Evolutionary conservation across 1,140 invertebrate genomes (phyloP).

Genomic region (Drosophila tropicalis): DNA sequence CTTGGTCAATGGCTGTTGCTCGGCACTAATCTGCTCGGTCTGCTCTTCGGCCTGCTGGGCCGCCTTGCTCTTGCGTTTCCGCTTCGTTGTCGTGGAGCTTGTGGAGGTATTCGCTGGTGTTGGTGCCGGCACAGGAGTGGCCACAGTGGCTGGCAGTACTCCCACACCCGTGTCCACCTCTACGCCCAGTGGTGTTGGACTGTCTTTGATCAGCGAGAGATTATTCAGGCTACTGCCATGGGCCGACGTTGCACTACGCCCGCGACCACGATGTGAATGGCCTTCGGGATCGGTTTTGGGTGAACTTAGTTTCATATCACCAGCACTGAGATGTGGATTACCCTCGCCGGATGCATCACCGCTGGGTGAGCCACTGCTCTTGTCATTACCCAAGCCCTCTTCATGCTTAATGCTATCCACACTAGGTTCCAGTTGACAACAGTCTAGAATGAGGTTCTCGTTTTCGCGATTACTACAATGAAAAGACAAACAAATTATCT

Average conservation of each 20-base stretch:
- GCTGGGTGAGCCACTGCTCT: conserved; percentile 93
- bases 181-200: conserved; percentile 59
- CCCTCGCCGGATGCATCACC: conserved; percentile 87
- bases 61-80: conserved; percentile 74
- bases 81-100: conserved; percentile 47
- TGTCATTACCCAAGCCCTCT: conserved; percentile 89
- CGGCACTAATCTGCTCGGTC: conserved; percentile 26
- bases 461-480: conserved; percentile 92
- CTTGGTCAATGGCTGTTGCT: conserved; percentile 73
- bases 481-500: too few species aligned
- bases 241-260: conserved; percentile 52
- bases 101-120: conserved; percentile 38
- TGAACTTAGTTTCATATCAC: conserved; percentile 63
- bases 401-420: conserved; percentile 91
- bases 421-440: conserved; percentile 93
- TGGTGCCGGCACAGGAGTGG: conserved; percentile 56
- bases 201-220: conserved; percentile 72
- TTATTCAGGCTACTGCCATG: conserved; percentile 55
- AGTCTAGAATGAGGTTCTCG: conserved; percentile 95
- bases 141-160: conserved; percentile 63
- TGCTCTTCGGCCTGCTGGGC: conserved; percentile 66
- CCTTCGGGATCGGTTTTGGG: conserved; percentile 70
- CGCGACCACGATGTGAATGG: conserved; percentile 64
- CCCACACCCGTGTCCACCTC: conserved; percentile 50
- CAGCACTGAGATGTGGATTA: conserved; percentile 50